Conservation (phyloP, 1,140 invertebrate genomes). For the Rhagoletis zephyria region DNA sequence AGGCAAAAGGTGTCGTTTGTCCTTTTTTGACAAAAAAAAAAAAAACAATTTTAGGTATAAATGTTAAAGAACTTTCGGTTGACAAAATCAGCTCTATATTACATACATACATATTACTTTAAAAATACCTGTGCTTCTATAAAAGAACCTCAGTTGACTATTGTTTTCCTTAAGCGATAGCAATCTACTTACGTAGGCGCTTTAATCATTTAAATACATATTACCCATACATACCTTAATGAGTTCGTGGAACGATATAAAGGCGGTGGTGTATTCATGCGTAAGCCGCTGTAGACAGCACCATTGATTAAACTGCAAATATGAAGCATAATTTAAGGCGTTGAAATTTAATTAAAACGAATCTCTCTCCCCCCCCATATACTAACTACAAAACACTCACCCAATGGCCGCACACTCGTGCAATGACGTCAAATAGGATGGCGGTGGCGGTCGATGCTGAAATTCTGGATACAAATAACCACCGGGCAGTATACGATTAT, state of each 20-base stretch:
- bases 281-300: slow-evolving; percentile 59
- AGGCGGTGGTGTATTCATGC: slow-evolving; percentile 68
- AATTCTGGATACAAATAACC: slow-evolving; percentile 68
- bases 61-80: too few species aligned
- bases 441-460: slow-evolving; percentile 69
- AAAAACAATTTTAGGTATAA: too few species aligned
- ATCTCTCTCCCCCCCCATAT: neutral
- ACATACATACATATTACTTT: too few species aligned
- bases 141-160: too few species aligned
- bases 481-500: slow-evolving; percentile 64
- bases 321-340: slow-evolving; percentile 48
- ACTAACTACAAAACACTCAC: slow-evolving; percentile 44
- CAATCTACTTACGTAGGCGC: too few species aligned
- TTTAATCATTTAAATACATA: neutral
- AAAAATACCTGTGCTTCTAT: too few species aligned
- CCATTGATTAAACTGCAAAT: slow-evolving; percentile 59
- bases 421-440: slow-evolving; percentile 68
- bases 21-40: too few species aligned
- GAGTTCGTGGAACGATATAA: slow-evolving; percentile 70
- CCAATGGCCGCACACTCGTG: slow-evolving; percentile 65
- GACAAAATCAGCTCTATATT: too few species aligned
- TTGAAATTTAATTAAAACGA: slow-evolving; percentile 37
- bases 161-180: too few species aligned
- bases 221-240: slow-evolving; percentile 50
- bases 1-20: too few species aligned